Base-by-base conservation (phyloP, 2,888 invertebrate genomes). In the Abrostola triplasia region DNA sequence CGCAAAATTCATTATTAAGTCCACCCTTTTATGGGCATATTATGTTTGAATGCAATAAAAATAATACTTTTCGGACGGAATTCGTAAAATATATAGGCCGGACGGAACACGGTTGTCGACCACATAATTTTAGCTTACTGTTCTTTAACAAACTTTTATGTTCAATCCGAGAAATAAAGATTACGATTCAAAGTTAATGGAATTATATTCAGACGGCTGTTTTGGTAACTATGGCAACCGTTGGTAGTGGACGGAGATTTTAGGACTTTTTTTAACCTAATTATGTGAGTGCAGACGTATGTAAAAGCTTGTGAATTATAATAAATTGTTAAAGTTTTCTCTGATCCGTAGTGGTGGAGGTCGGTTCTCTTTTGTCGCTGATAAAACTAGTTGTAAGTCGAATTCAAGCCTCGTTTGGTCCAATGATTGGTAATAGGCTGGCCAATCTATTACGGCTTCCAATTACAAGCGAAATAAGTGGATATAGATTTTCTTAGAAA, bases 11-110 rank as follows among this genome's bases (percentile, higher is more conserved):
- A 59, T 60, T 42, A 62, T 73, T 52, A 60, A 76, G 44, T n/a
- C n/a, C 2, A n/a, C 0, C 61, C 56, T 13, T 76, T 7, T 48
- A 59, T 0, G 61, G 77, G 11, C 36, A 57, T 66, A 56, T 57
- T 49, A 65, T 72, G 53, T 54, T 53, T 37, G 48, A 71, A 37
- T 0, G 38, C 6, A 60, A 59, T 73, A 57, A 67, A 72, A 76
- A 49, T 49, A 62, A 73, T 60, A 47, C 13, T n/a, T 49, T 42
- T 49, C 54, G 44, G 40, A 10, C n/a, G 6, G 62, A 55, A 44
- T 41, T 49, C 54, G 44, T n/a, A 36, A 13, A 13, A 54, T 47
- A 60, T 44, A 11, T 57, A 24, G 36, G 41, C 44, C 64, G 42
- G 7, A 24, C 41, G 6, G 5, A 0, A 38, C 53, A 36, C 35